Percentiles rank a stretch among this genome's conserved stretches.
Conservation (phyloP, 2,797 vertebrate genomes). For the Lithobates sylvaticus region DNA sequence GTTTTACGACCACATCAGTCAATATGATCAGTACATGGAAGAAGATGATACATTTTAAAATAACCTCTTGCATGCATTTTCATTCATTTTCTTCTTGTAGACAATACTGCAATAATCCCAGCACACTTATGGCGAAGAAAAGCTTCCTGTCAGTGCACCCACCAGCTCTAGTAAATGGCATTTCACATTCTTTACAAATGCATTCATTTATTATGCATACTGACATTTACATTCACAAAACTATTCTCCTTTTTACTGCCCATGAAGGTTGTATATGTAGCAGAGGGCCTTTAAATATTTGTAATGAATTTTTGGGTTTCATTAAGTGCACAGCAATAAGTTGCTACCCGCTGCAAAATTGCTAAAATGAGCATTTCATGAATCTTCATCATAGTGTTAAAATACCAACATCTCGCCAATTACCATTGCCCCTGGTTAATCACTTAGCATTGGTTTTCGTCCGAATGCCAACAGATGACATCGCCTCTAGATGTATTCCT, state of each 20-base stretch:
- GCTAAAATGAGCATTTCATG: neutral
- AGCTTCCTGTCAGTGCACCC: neutral
- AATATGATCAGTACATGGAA: neutral
- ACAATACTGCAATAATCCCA: neutral
- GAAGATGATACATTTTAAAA: neutral
- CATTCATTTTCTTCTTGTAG: neutral
- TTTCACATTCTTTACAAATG: conserved; percentile 1
- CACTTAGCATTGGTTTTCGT: neutral
- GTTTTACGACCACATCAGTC: conserved; percentile 12
- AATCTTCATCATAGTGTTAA: conserved; percentile 9
- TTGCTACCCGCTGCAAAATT: neutral
- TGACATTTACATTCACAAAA: conserved; percentile 21
- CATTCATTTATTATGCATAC: conserved; percentile 7
- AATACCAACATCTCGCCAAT: conserved; percentile 19
- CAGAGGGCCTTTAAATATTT: conserved; percentile 11
- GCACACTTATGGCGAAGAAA: neutral
- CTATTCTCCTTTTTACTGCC: neutral
- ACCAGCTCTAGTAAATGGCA: neutral
- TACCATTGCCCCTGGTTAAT: conserved; percentile 11
- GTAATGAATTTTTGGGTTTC: conserved; percentile 16
- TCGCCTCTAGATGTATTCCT: conserved; percentile 32
- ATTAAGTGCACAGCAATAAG: neutral
- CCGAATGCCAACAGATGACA: conserved; percentile 17
- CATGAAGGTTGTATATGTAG: conserved; percentile 5
- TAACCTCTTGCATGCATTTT: conserved; percentile 1